Base-by-base conservation (phyloP, 2,797 vertebrate species). In the Saguinus oedipus region DNA sequence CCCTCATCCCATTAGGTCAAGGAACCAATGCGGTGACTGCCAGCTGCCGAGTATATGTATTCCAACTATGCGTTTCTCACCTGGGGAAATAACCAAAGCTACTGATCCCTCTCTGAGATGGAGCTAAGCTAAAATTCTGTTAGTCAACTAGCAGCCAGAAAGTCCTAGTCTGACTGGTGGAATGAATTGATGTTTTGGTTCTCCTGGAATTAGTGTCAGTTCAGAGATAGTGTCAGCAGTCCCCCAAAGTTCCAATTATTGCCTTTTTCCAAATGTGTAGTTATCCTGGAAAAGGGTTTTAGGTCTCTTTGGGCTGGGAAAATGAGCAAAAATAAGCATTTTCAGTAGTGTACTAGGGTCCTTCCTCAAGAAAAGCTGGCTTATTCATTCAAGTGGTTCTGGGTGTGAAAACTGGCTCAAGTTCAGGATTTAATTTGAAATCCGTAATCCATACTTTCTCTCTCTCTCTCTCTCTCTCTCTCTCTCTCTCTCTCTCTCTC, bases 321-420 rank as follows among this genome's bases (percentile, higher is more conserved):
- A 76, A 24, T 76, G 27, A 76, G 26, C 46, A 44, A 88, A 33
- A 36, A 44, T 14, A 11, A 17, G 8, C 11, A 20, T 2, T 1
- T 78, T 84, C 36, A 7, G 12, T 84, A n/a, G 27, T 4, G 30
- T 4, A n/a, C 76, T 42, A 68, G 2, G 17, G 9, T 59, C 1
- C 2, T 17, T 27, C 48, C 14, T n/a, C 7, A 20, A 12, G 20
- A 72, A 12, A 53, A 8, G 2, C 11, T 39, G 7, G 3, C 1
- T 30, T 33, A 4, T 57, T 39, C 11, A 39, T 75, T 61, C 80
- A 76, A 6, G 74, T 17, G 24, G 7, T 36, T 46, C 20, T 39
- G 7, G 2, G 13, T 53, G 12, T 74, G n/a, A 39, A 92, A 61
- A 61, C 10, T 64, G 36, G 4, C 27, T 59, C 19, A 17, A 42